These are phyloP conservation scores for Podarcis muralis DNA, from an alignment of 2,113 vertebrate species.

Conservation along the genomic window DNA sequence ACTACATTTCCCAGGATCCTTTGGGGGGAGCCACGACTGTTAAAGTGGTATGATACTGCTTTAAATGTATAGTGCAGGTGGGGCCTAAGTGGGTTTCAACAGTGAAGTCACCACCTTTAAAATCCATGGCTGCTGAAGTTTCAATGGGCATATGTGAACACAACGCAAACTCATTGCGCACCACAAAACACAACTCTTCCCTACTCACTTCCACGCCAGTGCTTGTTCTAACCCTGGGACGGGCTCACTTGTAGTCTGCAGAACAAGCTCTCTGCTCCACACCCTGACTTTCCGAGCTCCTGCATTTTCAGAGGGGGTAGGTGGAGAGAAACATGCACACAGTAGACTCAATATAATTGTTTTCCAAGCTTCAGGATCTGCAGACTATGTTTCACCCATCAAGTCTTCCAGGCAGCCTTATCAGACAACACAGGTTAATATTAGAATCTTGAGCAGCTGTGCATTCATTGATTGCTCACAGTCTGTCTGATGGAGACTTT, in stretches of 20 bases:
- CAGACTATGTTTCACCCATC: too few relatives aligned
- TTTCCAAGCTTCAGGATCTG: not conserved
- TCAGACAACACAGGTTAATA: not conserved
- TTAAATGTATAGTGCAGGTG: not conserved
- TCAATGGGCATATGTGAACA: not conserved
- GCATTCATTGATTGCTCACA: not conserved
- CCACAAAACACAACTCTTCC: not conserved
- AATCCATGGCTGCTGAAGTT: not conserved
- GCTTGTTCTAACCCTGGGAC: slow-evolving; percentile 88
- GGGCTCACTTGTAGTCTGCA: slow-evolving; percentile 93
- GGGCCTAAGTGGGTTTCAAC: not conserved
- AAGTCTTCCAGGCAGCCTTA: not conserved
- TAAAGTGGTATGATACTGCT: too few relatives aligned
- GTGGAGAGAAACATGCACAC: not conserved
- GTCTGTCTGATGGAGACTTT: not conserved
- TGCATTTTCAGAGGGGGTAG: slow-evolving; percentile 48
- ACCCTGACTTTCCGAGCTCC: slow-evolving; percentile 85
- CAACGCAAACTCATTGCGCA: not conserved
- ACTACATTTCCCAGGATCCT: too few relatives aligned
- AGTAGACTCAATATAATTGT: not conserved
- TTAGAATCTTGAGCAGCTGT: not conserved
- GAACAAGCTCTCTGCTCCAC: slow-evolving; percentile 89
- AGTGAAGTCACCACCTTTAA: not conserved
- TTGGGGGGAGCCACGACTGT: too few relatives aligned
- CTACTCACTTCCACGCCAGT: slow-evolving; percentile 93